Conservation (phyloP, 2,797 vertebrate species). For the Carduelis carduelis region DNA sequence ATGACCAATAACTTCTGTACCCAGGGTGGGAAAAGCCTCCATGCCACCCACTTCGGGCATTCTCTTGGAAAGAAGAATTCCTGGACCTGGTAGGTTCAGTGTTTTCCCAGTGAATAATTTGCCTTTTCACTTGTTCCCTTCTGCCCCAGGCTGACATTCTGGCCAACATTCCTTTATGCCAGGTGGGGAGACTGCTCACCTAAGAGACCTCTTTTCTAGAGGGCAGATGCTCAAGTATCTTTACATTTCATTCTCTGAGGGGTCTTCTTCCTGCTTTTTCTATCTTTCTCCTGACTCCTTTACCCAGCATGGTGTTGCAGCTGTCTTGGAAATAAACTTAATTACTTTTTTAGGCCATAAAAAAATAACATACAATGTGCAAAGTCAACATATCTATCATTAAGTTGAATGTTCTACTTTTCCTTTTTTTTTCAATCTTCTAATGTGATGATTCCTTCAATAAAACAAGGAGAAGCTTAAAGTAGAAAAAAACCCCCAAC, state of each 20-base stretch:
- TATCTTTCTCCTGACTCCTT: not conserved
- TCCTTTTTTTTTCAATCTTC: not conserved
- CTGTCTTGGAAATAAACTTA: not conserved
- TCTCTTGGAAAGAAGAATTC: not conserved
- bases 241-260: not conserved
- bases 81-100: not conserved
- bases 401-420: not conserved
- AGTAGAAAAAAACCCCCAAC: accelerated
- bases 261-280: not conserved
- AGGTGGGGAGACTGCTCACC: not conserved
- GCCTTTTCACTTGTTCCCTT: not conserved
- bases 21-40: not conserved
- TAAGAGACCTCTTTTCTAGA: not conserved
- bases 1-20: not conserved
- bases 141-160: not conserved
- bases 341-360: not conserved
- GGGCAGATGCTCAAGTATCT: not conserved
- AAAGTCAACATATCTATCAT: not conserved
- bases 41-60: not conserved
- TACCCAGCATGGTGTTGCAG: not conserved
- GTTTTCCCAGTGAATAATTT: not conserved
- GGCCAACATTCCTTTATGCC: accelerated
- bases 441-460: not conserved
- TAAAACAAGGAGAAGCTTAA: not conserved
- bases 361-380: not conserved